These are phyloP conservation scores for Notolepis coatsorum DNA, from an alignment of 2,797 vertebrate species.

Conservation along the genomic window DNA sequence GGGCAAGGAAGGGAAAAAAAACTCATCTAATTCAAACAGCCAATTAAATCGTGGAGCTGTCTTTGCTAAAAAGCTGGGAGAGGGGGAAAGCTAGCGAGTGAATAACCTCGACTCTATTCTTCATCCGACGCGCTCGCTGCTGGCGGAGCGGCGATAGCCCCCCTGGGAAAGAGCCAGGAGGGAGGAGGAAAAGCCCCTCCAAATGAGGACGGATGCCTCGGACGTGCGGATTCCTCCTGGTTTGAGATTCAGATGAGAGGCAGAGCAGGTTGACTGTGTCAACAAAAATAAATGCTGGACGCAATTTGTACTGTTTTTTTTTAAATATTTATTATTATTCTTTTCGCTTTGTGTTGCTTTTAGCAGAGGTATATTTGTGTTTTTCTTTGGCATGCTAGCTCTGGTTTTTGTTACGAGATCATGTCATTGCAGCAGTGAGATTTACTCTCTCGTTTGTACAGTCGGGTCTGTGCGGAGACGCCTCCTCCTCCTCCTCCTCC, in stretches of 20 bases:
- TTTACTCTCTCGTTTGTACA: conserved; percentile 24
- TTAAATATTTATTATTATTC: no score
- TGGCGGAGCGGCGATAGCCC: conserved; percentile 66
- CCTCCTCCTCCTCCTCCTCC: no score
- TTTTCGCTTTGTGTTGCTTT: conserved; percentile 19
- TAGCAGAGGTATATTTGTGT: conserved; percentile 7
- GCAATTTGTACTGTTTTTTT: conserved; percentile 26
- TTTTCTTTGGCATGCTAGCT: conserved; percentile 42
- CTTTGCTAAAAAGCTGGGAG: conserved; percentile 70
- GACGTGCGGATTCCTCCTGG: conserved; percentile 66
- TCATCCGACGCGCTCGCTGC: conserved; percentile 70
- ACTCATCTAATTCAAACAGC: conserved; percentile 72
- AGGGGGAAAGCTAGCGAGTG: conserved; percentile 68
- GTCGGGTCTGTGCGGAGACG: not conserved
- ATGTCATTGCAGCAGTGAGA: conserved; percentile 8
- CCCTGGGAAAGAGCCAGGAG: conserved; percentile 64
- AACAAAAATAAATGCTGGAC: conserved; percentile 41
- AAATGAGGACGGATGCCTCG: conserved; percentile 75
- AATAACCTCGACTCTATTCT: conserved; percentile 75
- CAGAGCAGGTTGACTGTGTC: conserved; percentile 45
- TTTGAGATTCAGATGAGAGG: conserved; percentile 67
- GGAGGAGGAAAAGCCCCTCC: conserved; percentile 66
- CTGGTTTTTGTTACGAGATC: conserved; percentile 26
- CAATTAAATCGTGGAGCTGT: conserved; percentile 81
- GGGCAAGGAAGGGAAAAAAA: conserved; percentile 40